phyloP scores from a whole-genome alignment of 2,888 invertebrate species.

The Cecidostiba fungosa region DNA sequence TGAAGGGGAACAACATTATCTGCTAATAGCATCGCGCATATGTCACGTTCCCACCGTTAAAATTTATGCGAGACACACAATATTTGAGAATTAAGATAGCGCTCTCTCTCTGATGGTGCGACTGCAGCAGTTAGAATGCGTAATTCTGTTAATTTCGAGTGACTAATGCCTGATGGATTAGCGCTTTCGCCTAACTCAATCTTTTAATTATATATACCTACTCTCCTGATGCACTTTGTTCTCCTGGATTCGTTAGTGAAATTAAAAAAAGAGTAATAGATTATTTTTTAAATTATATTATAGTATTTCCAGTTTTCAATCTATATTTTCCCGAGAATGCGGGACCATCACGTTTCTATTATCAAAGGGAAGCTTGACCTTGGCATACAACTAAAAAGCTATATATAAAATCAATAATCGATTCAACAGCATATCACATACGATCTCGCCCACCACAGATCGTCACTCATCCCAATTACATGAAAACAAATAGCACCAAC shows the following conservation, averaged over 20 bases:
- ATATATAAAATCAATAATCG: background rate
- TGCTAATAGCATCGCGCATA: constrained; percentile 3
- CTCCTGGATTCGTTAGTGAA: too few relatives aligned
- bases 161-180: background rate
- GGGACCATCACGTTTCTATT: background rate
- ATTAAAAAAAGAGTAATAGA: too few relatives aligned
- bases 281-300: too few relatives aligned
- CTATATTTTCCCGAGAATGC: background rate
- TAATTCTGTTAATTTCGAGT: background rate
- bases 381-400: background rate
- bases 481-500: background rate
- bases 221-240: too few relatives aligned
- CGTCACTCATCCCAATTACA: background rate
- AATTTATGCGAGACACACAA: constrained; percentile 13
- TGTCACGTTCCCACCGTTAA: constrained; percentile 1
- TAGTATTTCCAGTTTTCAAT: background rate
- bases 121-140: background rate
- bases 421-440: background rate
- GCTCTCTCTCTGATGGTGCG: background rate
- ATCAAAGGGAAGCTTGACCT: background rate
- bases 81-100: constrained; percentile 11
- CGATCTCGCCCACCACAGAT: background rate
- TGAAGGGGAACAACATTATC: constrained; percentile 9
- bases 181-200: background rate
- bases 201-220: background rate